Evolutionary conservation across 2,888 invertebrate genomes (phyloP).

Genomic region (Micropterix aruncella): DNA sequence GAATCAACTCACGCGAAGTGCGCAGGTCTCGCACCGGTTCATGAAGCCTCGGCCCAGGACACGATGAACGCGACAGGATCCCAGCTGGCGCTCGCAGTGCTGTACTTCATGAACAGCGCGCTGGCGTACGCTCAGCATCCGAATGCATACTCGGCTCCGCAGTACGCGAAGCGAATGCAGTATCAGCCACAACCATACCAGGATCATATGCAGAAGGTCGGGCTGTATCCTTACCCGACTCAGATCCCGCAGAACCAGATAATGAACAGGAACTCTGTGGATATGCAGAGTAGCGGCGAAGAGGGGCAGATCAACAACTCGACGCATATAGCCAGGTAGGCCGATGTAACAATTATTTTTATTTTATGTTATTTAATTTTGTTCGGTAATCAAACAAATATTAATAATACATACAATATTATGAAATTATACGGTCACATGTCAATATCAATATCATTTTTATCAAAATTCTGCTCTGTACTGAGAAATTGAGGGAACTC

Average conservation of each 20-base stretch:
- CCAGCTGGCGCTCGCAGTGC: neutral
- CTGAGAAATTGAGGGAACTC: too few relatives aligned
- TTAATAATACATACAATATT: too few relatives aligned
- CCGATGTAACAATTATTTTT: too few relatives aligned
- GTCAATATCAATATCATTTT: too few relatives aligned
- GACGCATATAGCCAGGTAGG: neutral
- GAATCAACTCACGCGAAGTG: too few relatives aligned
- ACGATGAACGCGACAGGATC: neutral
- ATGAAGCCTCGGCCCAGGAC: too few relatives aligned
- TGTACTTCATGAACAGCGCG: neutral
- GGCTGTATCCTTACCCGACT: neutral
- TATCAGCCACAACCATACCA: too few relatives aligned
- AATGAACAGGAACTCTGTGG: neutral
- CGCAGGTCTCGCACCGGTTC: too few relatives aligned
- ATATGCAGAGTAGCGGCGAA: neutral
- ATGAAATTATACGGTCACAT: too few relatives aligned
- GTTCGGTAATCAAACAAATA: too few relatives aligned
- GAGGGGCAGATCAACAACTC: neutral
- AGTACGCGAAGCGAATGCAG: constrained; percentile 33
- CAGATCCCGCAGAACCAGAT: neutral
- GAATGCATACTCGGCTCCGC: constrained; percentile 32
- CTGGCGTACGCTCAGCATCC: neutral
- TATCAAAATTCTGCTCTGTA: too few relatives aligned
- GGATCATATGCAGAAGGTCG: neutral
- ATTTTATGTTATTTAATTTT: too few relatives aligned